These are phyloP conservation scores for Aptenodytes patagonicus DNA, from an alignment of 2,113 vertebrate species.

Conservation along the genomic window DNA sequence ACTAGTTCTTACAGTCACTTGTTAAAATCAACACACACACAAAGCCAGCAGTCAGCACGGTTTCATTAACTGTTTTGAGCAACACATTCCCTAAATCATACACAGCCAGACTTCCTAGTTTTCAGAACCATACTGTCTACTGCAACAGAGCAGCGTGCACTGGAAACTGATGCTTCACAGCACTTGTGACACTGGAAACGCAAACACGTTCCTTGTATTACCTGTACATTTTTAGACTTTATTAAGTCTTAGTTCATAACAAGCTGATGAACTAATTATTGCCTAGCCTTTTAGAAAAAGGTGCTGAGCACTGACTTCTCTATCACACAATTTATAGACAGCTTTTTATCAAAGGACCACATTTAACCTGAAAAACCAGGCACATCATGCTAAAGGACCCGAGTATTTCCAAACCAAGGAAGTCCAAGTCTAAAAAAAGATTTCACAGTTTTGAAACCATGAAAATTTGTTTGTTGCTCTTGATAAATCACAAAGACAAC, in stretches of 20 bases:
- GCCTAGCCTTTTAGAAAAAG: neutral
- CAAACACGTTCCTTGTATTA: neutral
- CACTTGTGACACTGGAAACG: neutral
- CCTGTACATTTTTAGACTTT: neutral
- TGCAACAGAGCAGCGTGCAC: neutral
- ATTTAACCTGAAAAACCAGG: slow-evolving; percentile 42
- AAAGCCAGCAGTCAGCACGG: neutral
- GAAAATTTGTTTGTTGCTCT: neutral
- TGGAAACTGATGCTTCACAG: neutral
- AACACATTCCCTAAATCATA: neutral
- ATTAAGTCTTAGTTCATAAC: neutral
- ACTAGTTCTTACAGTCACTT: neutral
- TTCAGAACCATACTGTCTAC: neutral
- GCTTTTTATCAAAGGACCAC: slow-evolving; percentile 24
- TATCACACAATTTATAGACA: neutral
- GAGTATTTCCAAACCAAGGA: neutral
- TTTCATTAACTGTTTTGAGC: neutral
- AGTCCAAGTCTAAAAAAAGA: neutral
- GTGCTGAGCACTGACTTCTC: neutral
- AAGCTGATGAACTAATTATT: neutral
- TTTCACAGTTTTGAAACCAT: neutral
- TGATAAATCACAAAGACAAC: neutral
- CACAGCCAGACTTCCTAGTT: neutral
- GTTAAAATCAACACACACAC: neutral
- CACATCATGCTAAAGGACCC: neutral